These are phyloP conservation scores for Tylochromis polylepis DNA, from an alignment of 2,113 vertebrate species.

Conservation along the genomic window DNA sequence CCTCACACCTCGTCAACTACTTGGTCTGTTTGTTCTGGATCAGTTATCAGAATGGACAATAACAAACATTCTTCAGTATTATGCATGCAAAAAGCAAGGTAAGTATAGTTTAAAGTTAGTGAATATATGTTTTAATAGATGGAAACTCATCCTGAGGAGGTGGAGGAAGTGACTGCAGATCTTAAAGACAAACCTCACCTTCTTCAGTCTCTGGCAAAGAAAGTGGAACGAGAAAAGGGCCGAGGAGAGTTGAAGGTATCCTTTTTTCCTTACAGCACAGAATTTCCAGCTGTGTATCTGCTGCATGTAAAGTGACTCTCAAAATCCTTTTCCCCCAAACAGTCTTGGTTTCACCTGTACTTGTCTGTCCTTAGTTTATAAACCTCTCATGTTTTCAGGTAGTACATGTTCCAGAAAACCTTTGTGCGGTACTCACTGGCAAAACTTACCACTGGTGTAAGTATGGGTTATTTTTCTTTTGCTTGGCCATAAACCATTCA, in stretches of 20 bases:
- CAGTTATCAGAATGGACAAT: neutral
- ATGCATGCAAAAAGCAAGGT: neutral
- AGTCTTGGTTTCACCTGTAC: neutral
- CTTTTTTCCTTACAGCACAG: neutral
- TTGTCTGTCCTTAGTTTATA: neutral
- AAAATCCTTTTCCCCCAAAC: neutral
- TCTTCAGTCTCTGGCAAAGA: slow-evolving; percentile 33
- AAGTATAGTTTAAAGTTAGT: neutral
- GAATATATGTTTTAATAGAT: slow-evolving; percentile 34
- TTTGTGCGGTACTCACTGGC: slow-evolving; percentile 34
- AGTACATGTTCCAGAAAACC: slow-evolving; percentile 41
- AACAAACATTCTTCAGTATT: neutral
- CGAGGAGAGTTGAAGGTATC: slow-evolving; percentile 51
- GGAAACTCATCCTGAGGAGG: slow-evolving; percentile 36
- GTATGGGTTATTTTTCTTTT: slow-evolving; percentile 29
- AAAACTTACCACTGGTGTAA: slow-evolving; percentile 72
- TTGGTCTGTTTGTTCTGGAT: slow-evolving; percentile 43
- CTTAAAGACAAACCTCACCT: neutral
- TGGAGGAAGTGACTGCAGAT: neutral
- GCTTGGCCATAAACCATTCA: neutral
- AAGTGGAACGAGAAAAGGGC: slow-evolving; percentile 46
- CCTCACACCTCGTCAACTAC: slow-evolving; percentile 52
- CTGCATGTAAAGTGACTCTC: neutral
- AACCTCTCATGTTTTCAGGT: slow-evolving; percentile 49
- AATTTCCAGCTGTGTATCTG: neutral